These are phyloP conservation scores for Tadarida brasiliensis DNA, from an alignment of 2,797 vertebrate genomes.

Conservation along the genomic window DNA sequence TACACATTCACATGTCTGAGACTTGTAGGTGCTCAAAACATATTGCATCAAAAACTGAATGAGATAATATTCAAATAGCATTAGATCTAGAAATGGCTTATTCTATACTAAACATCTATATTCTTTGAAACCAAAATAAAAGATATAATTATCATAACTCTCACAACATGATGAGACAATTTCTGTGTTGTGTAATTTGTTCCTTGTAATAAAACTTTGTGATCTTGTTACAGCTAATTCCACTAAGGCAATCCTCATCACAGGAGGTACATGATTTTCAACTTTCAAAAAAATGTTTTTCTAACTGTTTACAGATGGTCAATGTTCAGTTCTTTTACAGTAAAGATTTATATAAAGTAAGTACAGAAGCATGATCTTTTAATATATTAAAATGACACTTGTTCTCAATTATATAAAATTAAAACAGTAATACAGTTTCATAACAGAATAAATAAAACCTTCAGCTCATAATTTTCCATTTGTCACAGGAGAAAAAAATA, in stretches of 20 bases:
- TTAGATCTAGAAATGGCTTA: background rate
- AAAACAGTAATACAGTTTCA: conserved; percentile 81
- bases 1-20: background rate
- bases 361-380: conserved; percentile 81
- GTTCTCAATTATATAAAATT: conserved; percentile 78
- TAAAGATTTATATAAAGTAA: conserved; percentile 77
- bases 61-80: background rate
- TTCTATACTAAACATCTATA: background rate
- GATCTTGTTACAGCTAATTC: conserved; percentile 1
- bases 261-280: background rate
- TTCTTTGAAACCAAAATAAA: background rate
- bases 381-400: conserved; percentile 82
- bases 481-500: conserved; percentile 81
- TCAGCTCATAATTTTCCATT: conserved; percentile 79
- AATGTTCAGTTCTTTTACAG: conserved; percentile 70
- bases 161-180: background rate
- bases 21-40: background rate
- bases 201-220: background rate
- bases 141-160: background rate
- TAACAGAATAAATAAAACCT: conserved; percentile 74
- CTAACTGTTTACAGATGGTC: conserved; percentile 69
- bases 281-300: conserved; percentile 23
- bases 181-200: background rate
- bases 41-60: background rate
- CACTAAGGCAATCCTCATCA: background rate